Base-by-base conservation (phyloP, 2,888 invertebrate genomes). In the Xestia c-nigrum region DNA sequence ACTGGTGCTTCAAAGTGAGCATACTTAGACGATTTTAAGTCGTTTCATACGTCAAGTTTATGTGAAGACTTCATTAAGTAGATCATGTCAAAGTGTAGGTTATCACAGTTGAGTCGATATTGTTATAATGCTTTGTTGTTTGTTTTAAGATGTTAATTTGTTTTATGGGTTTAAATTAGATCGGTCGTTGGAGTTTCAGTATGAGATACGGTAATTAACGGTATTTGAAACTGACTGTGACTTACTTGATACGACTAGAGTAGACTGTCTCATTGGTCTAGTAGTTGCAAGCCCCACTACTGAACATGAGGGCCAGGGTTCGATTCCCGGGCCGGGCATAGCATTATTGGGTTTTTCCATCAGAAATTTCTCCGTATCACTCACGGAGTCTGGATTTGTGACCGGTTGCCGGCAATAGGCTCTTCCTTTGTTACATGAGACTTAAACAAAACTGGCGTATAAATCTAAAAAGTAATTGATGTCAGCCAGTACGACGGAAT, bases 11-110 rank as follows among this genome's bases (percentile, higher is more conserved):
- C 65, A 63, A 72, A 81, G 43, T 74, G 70, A 79, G 67, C 72
- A 66, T 76, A 81, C 85, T 87, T 66, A 40, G 72, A 40, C 70
- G 74, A 72, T 76, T 85, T 78, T 40, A 76, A 76, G 79, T 38
- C 74, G 43, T 78, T 83, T 57, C 50, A 59, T 72, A 63, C 72
- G 52, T 83, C 46, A 74, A 69, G 52, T 84, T 79, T 82, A 84
- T 83, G 63, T 68, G 31, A 16, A 21, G 61, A 67, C 47, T 50
- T 81, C 64, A 74, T 77, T 81, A 64, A 65, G 71, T 50, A 72
- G 77, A 83, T 85, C 68, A 52, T 76, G 73, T 68, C 61, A 72
- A 73, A 65, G 57, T 43, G 21, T 40, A 43, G 43, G 38, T 73
- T 74, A 76, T 57, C 43, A 43, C 43, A 76, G 55, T 61, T 21